phyloP scores from a whole-genome alignment of 2,113 vertebrate species.

The Neotoma lepida region DNA sequence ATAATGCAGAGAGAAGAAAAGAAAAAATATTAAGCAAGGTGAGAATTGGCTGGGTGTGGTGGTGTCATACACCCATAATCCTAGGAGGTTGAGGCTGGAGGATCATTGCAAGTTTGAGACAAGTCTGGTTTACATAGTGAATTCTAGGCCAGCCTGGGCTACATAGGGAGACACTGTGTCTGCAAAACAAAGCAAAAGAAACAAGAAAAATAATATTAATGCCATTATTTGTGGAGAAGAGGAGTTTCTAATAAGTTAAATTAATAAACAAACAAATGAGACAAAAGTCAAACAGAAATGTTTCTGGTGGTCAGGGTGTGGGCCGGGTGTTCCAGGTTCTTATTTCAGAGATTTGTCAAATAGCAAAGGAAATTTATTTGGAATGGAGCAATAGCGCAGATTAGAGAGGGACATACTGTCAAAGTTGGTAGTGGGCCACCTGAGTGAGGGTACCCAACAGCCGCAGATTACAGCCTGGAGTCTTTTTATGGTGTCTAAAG shows the following conservation, averaged over 20 bases:
- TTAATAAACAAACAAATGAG: background rate
- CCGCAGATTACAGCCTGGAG: background rate
- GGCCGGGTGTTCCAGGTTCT: background rate
- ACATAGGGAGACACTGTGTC: background rate
- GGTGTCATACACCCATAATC: too few species aligned
- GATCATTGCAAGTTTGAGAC: background rate
- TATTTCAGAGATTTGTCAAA: background rate
- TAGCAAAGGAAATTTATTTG: background rate
- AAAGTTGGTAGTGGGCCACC: background rate
- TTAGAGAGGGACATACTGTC: background rate
- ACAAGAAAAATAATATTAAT: background rate
- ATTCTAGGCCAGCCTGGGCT: background rate
- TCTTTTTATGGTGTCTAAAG: background rate
- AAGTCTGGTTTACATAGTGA: background rate
- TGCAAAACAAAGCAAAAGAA: background rate
- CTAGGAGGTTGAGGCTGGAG: background rate
- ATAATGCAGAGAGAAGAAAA: conserved; percentile 41
- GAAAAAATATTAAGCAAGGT: conserved; percentile 19
- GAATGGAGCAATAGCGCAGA: background rate
- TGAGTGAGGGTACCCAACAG: background rate
- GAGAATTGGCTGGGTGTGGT: background rate
- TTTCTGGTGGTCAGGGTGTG: background rate
- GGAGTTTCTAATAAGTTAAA: conserved; percentile 1
- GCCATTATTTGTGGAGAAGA: background rate
- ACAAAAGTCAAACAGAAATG: background rate